These are phyloP conservation scores for Agonum fuliginosum DNA, from an alignment of 2,888 invertebrate genomes.

Conservation along the genomic window DNA sequence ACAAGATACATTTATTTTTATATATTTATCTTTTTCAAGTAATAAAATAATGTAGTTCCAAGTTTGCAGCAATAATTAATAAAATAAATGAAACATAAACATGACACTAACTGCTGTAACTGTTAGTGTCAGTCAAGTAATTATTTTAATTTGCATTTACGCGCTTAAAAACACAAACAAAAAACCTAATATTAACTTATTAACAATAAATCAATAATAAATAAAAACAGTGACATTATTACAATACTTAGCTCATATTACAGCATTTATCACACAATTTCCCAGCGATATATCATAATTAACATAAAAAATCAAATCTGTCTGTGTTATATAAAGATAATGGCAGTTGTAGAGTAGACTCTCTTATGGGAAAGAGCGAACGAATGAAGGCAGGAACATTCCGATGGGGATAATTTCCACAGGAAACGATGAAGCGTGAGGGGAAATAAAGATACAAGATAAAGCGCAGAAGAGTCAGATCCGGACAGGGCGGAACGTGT, in stretches of 20 bases:
- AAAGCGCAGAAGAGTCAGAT: background rate
- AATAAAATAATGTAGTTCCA: no score
- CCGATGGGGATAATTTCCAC: constrained; percentile 43
- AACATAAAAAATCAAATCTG: background rate
- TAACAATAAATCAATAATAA: background rate
- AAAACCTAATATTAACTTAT: no score
- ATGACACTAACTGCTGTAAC: no score
- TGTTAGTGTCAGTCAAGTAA: no score
- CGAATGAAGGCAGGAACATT: constrained; percentile 16
- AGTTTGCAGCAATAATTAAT: no score
- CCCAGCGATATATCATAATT: background rate
- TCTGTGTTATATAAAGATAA: background rate
- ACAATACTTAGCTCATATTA: background rate
- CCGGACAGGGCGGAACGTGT: background rate
- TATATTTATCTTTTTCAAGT: no score
- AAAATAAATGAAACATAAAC: no score
- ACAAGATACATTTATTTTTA: no score
- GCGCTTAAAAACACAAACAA: no score
- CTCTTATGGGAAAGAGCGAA: constrained; percentile 28
- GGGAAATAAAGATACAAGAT: constrained; percentile 47
- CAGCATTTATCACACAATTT: background rate
- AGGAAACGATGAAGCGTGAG: constrained; percentile 52
- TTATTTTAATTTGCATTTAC: no score
- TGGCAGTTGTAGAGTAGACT: background rate
- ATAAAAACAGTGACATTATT: background rate